Base-by-base conservation (phyloP, 2,888 invertebrate species). In the Copidosoma aretas region DNA sequence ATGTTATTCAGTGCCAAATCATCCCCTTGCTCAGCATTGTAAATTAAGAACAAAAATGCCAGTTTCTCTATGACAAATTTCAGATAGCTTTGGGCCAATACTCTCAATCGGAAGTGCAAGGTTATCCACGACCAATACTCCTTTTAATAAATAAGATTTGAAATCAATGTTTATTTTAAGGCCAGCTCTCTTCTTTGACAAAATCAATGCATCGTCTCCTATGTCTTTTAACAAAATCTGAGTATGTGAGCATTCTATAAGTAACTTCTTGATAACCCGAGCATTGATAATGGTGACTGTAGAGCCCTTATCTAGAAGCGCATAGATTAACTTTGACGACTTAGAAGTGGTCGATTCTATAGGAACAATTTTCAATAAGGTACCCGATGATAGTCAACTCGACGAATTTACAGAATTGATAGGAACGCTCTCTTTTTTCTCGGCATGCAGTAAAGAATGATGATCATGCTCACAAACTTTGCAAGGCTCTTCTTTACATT, bases 271-370 rank as follows among this genome's bases (percentile, higher is more conserved):
- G 12, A 46, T 12, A 10, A 57, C n/a, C 10, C 19, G 21, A 21
- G 46, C 17, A 32, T 58, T 57, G 12, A 57, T 22, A 21, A 63
- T 12, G 2, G 59, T 52, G 8, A 63, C 56, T 1, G 63, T 67
- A 10, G 54, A 57, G 0, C 63, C 59, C 1, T 63, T 63, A 43
- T 67, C 67, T 41, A 67, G 25, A n/a, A 67, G 19, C 1, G 62
- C 67, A 32, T 39, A 46, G 1, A 49, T 19, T 25, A 19, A 8
- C 49, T 60, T 51, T n/a, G 24, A n/a, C 22, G 21, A 22, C 14
- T 24, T 22, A 22, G 41, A 46, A 15, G 8, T 24, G 19, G 5
- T 19, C 17, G 15, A 22, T 10, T 19, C 8, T 10, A 52, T 19
- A 5, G 52, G 52, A 21, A 52, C 19, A 19, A 52, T 52, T 52